Base-by-base conservation (phyloP, 2,797 vertebrate genomes). In the Pantherophis alleghaniensis region DNA sequence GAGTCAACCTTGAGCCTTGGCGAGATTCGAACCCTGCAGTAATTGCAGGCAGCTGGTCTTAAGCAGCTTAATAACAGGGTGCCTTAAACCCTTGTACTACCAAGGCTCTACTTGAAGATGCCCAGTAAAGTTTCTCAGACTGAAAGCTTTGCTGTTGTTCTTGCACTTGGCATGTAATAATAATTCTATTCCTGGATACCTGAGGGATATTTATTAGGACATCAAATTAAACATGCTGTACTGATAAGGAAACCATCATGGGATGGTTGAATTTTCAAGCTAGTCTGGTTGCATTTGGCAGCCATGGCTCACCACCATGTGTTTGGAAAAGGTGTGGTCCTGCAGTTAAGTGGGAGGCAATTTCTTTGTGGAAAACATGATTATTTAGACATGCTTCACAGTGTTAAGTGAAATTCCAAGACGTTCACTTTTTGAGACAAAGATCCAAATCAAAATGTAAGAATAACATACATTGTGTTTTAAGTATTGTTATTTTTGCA, bases 261-360 rank as follows among this genome's bases (percentile, higher is more conserved):
- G 20, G 86, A 92, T 66, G 42, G 86, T 55, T 66, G 26, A 91
- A 90, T 93, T 93, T 92, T 92, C 86, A 89, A 53, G 2, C 86
- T 93, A 24, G 42, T 90, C 91, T 94, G 94, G 92, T 95, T 94
- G 51, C 3, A 90, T 57, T 91, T 89, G 91, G 59, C 69, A 93
- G 69, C 10, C 63, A 86, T 11, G 20, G 57, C 86, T 95, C 32
- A 91, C 37, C 2, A 18, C 0, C 14, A 83, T 63, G 87, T 89
- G 90, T 93, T 91, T 86, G 56, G 61, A 69, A 63, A 93, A 95
- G 96, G 94, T 91, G 94, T 96, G 96, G 95, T 92, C 93, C 55
- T 79, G 91, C 63, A 63, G 93, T 87, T n/a, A 87, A 87, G 26
- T 87, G 18, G 24, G 53, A 55, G 13, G 37, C 32, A 89, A 61